Evolutionary conservation across 2,888 invertebrate genomes (phyloP).

Genomic region (Ochropleura plecta): DNA sequence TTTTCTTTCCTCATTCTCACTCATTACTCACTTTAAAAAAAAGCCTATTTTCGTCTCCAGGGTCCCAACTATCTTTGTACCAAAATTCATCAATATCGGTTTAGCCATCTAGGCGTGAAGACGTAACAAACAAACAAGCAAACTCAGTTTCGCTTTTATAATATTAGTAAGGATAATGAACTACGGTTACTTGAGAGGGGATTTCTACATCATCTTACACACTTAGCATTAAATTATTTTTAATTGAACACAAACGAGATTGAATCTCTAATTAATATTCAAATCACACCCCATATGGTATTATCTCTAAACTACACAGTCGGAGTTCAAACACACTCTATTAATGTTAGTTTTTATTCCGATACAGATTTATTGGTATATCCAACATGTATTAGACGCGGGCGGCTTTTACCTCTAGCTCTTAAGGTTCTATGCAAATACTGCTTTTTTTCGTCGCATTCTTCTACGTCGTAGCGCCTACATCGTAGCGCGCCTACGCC

Average conservation of each 20-base stretch:
- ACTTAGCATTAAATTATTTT: constrained; percentile 17
- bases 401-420: constrained; percentile 10
- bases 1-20: no score
- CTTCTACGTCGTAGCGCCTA: constrained; percentile 35
- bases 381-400: constrained; percentile 24
- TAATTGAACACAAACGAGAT: constrained; percentile 26
- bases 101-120: no score
- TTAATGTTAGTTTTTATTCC: constrained; percentile 39
- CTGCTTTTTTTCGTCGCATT: constrained; percentile 17
- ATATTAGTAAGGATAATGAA: not conserved
- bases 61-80: no score
- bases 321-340: constrained; percentile 11
- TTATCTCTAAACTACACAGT: constrained; percentile 51
- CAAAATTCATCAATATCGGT: no score
- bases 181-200: not conserved
- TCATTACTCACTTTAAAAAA: no score
- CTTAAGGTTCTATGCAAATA: constrained; percentile 30
- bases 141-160: no score
- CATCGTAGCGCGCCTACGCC: constrained; percentile 58
- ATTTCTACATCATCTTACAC: no score
- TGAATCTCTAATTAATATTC: constrained; percentile 40
- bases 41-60: no score
- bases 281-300: constrained; percentile 31
- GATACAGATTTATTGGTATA: constrained; percentile 53
- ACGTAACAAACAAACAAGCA: no score